Evolutionary conservation across 2,888 invertebrate genomes (phyloP).

Genomic region (Coenonympha glycerion): DNA sequence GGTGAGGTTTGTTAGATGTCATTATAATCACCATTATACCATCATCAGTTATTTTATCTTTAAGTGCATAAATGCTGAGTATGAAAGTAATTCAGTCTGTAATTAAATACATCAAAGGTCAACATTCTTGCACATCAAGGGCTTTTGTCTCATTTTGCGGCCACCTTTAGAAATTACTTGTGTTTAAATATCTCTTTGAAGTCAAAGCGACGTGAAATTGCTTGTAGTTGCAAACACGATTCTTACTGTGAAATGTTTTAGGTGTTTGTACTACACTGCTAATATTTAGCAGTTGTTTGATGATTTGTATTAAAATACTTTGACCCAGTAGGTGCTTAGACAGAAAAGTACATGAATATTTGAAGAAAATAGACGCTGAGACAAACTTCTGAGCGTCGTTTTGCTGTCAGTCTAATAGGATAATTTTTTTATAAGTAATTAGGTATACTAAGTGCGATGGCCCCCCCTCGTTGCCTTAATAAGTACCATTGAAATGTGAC

Average conservation of each 20-base stretch:
- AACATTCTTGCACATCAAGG: background rate
- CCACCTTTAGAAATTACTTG: background rate
- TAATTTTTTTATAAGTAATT: too few species aligned
- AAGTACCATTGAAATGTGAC: background rate
- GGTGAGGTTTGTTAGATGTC: too few species aligned
- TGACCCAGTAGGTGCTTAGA: too few species aligned
- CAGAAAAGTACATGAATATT: too few species aligned
- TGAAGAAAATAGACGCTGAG: too few species aligned
- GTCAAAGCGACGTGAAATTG: background rate
- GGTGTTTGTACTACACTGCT: background rate
- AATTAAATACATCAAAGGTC: background rate
- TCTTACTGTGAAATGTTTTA: background rate
- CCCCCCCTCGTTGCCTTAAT: background rate
- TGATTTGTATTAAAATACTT: too few species aligned
- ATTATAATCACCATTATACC: too few species aligned
- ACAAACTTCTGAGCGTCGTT: background rate
- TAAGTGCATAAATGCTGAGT: too few species aligned
- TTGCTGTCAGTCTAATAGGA: background rate
- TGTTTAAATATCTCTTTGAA: slow-evolving; percentile 1
- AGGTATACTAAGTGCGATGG: background rate
- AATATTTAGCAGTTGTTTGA: too few species aligned
- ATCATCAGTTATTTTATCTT: too few species aligned
- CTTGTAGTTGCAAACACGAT: background rate
- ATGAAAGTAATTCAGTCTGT: background rate
- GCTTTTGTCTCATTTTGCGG: background rate